These are phyloP conservation scores for Epizoanthus ramosus DNA, from an alignment of 92 coral and sea anemone species.

Conservation along the genomic window DNA sequence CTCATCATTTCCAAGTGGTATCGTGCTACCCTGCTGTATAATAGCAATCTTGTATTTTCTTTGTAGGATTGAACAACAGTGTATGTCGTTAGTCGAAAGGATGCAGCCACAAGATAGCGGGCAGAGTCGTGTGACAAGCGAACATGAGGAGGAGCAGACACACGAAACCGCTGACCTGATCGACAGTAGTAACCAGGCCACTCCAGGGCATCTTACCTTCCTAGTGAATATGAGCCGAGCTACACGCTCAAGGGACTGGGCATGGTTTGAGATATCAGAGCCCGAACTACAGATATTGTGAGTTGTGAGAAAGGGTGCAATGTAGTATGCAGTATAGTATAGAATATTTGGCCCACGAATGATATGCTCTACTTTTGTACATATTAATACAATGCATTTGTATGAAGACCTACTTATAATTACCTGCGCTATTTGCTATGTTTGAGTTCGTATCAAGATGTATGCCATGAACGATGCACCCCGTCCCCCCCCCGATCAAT, in stretches of 20 bases:
- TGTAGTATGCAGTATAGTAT: neutral
- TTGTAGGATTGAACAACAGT: slow-evolving; percentile 78
- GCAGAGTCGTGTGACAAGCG: slow-evolving; percentile 30
- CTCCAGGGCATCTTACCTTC: slow-evolving; percentile 71
- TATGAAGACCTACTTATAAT: too few species aligned
- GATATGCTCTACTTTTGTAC: too few species aligned
- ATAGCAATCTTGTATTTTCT: neutral
- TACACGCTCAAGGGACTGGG: slow-evolving; percentile 92
- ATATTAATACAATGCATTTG: too few species aligned
- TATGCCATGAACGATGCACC: too few species aligned
- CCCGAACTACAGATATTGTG: slow-evolving; percentile 75
- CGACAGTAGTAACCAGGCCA: slow-evolving; percentile 66
- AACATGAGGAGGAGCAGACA: slow-evolving; percentile 40
- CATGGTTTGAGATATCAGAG: slow-evolving; percentile 93
- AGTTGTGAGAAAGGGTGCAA: slow-evolving; percentile 24
- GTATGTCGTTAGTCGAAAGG: slow-evolving; percentile 64
- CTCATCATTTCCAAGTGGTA: too few species aligned
- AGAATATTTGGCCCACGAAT: neutral
- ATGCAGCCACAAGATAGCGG: slow-evolving; percentile 49
- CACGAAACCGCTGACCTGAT: slow-evolving; percentile 44
- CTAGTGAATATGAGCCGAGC: slow-evolving; percentile 92
- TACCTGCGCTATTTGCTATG: too few species aligned
- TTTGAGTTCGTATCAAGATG: too few species aligned
- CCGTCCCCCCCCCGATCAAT: too few species aligned
- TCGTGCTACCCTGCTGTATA: neutral